These are phyloP conservation scores for Eristalinus aeneus DNA, from an alignment of 2,888 invertebrate species.

Conservation along the genomic window DNA sequence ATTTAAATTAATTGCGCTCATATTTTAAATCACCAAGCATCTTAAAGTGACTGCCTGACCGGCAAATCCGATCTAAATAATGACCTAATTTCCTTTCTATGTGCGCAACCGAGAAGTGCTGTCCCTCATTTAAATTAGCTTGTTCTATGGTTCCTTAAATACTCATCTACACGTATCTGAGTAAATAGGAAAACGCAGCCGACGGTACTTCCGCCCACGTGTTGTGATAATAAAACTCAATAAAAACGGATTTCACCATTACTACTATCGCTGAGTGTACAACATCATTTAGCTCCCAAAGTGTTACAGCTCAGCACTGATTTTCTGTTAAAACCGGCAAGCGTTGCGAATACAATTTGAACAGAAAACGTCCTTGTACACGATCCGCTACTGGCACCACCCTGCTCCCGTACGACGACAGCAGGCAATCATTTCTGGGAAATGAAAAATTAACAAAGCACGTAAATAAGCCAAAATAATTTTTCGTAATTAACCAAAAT, in stretches of 20 bases:
- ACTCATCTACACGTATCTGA: slow-evolving; percentile 13
- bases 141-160: slow-evolving; percentile 7
- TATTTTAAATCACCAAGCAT: background rate
- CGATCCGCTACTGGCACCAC: background rate
- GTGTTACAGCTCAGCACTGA: slow-evolving; percentile 14
- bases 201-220: slow-evolving; percentile 40
- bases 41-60: background rate
- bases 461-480: slow-evolving; percentile 63
- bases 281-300: slow-evolving; percentile 29
- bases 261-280: slow-evolving; percentile 9
- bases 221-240: slow-evolving; percentile 52
- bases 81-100: slow-evolving; percentile 12
- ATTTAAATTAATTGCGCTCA: background rate
- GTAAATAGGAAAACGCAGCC: slow-evolving; percentile 1
- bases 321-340: slow-evolving; percentile 11
- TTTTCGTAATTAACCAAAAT: slow-evolving; percentile 64
- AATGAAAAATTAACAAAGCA: slow-evolving; percentile 63
- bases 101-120: background rate
- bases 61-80: background rate
- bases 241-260: slow-evolving; percentile 38
- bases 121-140: slow-evolving; percentile 21
- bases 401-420: slow-evolving; percentile 4
- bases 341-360: background rate
- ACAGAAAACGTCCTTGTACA: slow-evolving; percentile 16
- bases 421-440: slow-evolving; percentile 56